Evolutionary conservation across 2,888 invertebrate genomes (phyloP), one percentile per base, ranked within the genome.

Genomic region (Glaucopsyche alexis): DNA sequence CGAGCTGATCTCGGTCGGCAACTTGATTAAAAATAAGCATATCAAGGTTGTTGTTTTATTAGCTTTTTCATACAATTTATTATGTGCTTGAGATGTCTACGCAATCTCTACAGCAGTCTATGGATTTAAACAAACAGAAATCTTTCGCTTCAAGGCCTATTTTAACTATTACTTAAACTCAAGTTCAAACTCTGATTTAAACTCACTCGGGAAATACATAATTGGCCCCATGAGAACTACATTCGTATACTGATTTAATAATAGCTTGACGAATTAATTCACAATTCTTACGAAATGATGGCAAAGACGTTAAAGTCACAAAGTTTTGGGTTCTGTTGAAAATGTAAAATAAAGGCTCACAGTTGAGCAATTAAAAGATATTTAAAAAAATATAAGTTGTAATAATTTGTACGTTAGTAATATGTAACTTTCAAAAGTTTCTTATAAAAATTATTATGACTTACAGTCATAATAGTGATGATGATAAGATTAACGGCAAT

Each of bases 261-360:
- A 29, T 13, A 60, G 60, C 60, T 60, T 60, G 29, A 38, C 60
- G 60, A 60, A 60, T 60, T 38, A 29, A 60, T 60, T 60, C 60
- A 60, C 29, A 38, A 29, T 55, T 55, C 55, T 19, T 55, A 19
- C 9, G 55, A 55, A 55, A 55, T 19, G 0, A 19, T 55, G 7
- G 8, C 42, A 19, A 19, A 9, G 55, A 55, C 19, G 55, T 55
- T 19, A 9, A 55, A 16, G n/a, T 50, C n/a, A 52, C 11, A 55
- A 55, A 55, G 5, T 11, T 19, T 55, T 55, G 19, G 19, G 19
- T 55, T 55, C 55, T 19, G 55, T 55, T 2, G 9, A 55, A 14
- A 55, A 55, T 19, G 19, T 11, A 5, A 16, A 19, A 55, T 55
- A 19, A 55, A 0, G n/a, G 49, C 50, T 8, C n/a, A n/a, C 50